These are phyloP conservation scores for Sitobion miscanthi DNA, from an alignment of 1,140 invertebrate genomes.

Conservation along the genomic window DNA sequence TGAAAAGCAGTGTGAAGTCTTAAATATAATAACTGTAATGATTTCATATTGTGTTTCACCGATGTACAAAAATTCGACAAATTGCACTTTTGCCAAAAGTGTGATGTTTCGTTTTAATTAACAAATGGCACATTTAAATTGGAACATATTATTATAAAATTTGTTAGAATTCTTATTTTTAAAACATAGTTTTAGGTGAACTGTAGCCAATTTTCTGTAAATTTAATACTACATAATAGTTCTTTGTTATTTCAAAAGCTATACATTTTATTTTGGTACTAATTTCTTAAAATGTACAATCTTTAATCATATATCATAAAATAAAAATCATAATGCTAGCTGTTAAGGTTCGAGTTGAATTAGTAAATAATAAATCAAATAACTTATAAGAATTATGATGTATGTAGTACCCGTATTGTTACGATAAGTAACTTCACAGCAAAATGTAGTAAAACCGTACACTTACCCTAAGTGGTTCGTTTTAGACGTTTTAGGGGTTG, in stretches of 20 bases:
- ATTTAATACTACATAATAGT: not conserved
- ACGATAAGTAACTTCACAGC: not conserved
- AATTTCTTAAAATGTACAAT: not conserved
- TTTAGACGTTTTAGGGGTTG: not conserved
- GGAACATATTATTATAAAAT: not conserved
- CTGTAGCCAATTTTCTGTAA: not conserved
- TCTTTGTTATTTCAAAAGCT: not conserved
- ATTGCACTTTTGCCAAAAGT: not conserved
- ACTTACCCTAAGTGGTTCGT: not conserved
- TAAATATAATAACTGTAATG: not conserved
- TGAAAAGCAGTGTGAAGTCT: not conserved
- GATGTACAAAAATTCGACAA: not conserved
- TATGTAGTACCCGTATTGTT: not conserved
- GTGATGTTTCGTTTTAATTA: not conserved
- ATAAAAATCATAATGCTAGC: not conserved
- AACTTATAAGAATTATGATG: not conserved
- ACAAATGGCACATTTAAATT: not conserved
- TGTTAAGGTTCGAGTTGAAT: not conserved
- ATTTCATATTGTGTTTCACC: not conserved
- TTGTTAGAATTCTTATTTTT: conserved; percentile 17
- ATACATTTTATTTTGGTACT: not conserved
- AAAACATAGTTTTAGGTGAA: not conserved
- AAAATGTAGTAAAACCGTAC: not conserved
- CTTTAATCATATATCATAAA: not conserved
- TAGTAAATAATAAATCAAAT: not conserved